Evolutionary conservation across 2,797 vertebrate species (phyloP).

Genomic region (Trichosurus vulpecula): DNA sequence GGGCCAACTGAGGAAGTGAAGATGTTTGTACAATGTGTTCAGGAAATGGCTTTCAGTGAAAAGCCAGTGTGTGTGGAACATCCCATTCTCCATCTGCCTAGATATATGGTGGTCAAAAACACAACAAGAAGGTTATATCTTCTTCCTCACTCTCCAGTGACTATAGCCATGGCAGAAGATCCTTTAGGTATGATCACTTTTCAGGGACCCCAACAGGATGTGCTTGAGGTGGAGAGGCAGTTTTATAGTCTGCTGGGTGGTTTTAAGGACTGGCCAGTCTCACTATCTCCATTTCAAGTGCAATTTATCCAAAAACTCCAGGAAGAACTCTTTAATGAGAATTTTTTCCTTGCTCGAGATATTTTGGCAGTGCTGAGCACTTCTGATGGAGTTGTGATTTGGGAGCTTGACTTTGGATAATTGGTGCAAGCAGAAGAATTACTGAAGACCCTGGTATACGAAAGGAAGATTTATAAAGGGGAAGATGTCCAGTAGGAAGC

Average conservation of each 20-base stretch:
- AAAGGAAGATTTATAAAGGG: not conserved
- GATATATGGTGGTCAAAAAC: not conserved
- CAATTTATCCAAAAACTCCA: not conserved
- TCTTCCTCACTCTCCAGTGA: not conserved
- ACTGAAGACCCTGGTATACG: not conserved
- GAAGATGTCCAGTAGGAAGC: not conserved
- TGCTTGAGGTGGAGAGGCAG: not conserved
- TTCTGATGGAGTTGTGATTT: not conserved
- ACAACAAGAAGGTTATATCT: not conserved
- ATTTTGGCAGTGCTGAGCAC: not conserved
- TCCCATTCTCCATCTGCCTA: not conserved
- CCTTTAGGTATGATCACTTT: not conserved
- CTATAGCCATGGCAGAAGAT: not conserved
- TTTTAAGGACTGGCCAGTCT: conserved; percentile 6
- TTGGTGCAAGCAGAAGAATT: conserved; percentile 13
- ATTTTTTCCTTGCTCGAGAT: conserved; percentile 3
- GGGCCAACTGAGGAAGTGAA: not conserved
- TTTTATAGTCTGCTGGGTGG: not conserved
- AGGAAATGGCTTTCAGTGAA: not conserved
- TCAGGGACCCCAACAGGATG: not conserved
- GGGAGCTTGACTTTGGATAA: conserved; percentile 20
- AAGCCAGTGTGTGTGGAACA: not conserved
- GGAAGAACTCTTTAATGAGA: not conserved
- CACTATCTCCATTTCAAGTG: not conserved
- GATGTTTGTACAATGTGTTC: not conserved